These are phyloP conservation scores for Choristoneura rosaceana DNA, from an alignment of 2,888 invertebrate species.

Conservation along the genomic window DNA sequence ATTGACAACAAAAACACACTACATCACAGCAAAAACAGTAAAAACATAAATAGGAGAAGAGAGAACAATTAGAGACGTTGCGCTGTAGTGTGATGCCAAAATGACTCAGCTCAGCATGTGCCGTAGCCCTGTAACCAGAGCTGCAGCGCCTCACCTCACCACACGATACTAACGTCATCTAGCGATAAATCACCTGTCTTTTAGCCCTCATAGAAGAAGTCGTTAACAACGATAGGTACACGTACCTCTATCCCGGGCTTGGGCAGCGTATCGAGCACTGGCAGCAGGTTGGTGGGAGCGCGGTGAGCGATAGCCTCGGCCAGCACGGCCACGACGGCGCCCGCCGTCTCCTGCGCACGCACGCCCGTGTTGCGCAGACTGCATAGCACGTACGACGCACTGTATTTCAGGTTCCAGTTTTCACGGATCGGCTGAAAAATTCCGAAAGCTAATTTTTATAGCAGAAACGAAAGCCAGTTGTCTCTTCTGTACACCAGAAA, in stretches of 20 bases:
- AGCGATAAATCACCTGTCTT: no score
- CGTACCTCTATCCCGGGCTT: slow-evolving; percentile 70
- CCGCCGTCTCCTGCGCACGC: slow-evolving; percentile 78
- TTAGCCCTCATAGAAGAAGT: no score
- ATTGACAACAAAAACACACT: no score
- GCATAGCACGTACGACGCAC: slow-evolving; percentile 95
- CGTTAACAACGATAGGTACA: neutral
- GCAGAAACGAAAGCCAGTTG: neutral
- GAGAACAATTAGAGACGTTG: no score
- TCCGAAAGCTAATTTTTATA: neutral
- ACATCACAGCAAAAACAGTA: no score
- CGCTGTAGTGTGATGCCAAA: no score
- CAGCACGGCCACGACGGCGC: slow-evolving; percentile 72
- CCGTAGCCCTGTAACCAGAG: no score
- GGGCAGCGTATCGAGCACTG: slow-evolving; percentile 73
- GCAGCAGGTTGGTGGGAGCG: slow-evolving; percentile 72
- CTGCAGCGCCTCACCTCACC: no score
- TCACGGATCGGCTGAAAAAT: slow-evolving; percentile 91
- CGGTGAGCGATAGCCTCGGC: slow-evolving; percentile 57
- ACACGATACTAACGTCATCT: no score
- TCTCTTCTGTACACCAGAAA: no score
- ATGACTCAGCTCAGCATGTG: no score
- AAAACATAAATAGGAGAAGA: no score
- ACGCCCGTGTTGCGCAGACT: slow-evolving; percentile 89
- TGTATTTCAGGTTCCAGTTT: slow-evolving; percentile 97